A percentile compares a stretch with the other conserved stretches of the same genome.
Evolutionary conservation across 2,888 invertebrate species (phyloP).

Genomic region (Lasioglossum lativentre): DNA sequence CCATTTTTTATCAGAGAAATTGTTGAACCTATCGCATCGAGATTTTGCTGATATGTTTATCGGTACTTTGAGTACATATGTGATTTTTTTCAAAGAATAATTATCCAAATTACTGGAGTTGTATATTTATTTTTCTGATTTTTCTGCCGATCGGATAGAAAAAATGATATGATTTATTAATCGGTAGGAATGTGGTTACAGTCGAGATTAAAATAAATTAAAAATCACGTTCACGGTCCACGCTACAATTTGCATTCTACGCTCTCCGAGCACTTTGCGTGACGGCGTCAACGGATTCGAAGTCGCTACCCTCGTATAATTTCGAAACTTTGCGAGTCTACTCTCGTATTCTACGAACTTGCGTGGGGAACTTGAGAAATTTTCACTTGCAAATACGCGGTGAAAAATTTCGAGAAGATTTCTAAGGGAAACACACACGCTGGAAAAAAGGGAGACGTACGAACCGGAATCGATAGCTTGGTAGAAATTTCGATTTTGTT

Average conservation of each 20-base stretch:
- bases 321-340: background rate
- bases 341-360: background rate
- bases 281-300: background rate
- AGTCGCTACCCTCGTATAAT: conserved; percentile 1
- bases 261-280: background rate
- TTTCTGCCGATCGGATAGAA: background rate
- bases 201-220: background rate
- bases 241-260: background rate
- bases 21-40: background rate
- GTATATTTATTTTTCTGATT: no score
- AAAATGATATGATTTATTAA: background rate
- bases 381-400: conserved; percentile 19
- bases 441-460: background rate
- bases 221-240: background rate
- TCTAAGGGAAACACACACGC: background rate
- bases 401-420: conserved; percentile 28
- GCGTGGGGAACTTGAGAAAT: background rate
- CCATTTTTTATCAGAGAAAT: background rate
- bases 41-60: background rate
- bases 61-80: background rate
- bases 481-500: conserved; percentile 53
- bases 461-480: conserved; percentile 46
- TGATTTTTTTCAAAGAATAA: background rate
- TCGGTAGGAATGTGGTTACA: background rate
- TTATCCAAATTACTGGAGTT: background rate